Base-by-base conservation (phyloP, 2,797 vertebrate genomes). In the Phoeniculus purpureus region DNA sequence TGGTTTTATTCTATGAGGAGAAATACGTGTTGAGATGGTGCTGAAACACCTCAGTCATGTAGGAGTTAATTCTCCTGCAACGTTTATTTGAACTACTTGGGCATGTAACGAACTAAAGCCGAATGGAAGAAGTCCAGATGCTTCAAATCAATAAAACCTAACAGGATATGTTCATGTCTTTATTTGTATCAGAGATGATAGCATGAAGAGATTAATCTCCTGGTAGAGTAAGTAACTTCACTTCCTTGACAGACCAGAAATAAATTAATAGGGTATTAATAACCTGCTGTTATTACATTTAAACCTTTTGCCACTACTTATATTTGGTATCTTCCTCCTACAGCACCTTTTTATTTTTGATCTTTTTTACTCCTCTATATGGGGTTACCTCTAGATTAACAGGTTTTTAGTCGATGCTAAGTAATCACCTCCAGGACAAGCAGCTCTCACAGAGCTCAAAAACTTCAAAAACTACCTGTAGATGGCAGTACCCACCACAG, bases 401-500 rank as follows among this genome's bases (percentile, higher is more conserved):
- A 47, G 18, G 40, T 51, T 58, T 51, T 54, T 23, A 22, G 61
- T 48, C 67, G 25, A 45, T 4, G 7, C 14, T 21, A 79, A 75
- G 11, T 1, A 4, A 27, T 23, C 5, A 34, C 5, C 20, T 43
- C n/a, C 55, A 31, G 22, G 45, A 66, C 43, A 70, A 82, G 40
- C 50, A 37, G 11, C 6, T 74, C 31, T 71, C 40, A 11, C 6
- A 37, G 62, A 76, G 56, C 18, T 60, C 7, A 0, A 16, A 10
- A 10, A 15, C 45, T 91, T 79, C 77, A 70, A 67, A 70, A 79
- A 0, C 17, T 32, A 61, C 29, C 88, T 17, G 15, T 12, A 90
- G 92, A 80, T 61, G 93, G 90, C 93, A 93, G 81, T 13, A 86
- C 56, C 65, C 7, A 6, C 83, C 90, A 55, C 58, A 29, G 11